A percentile compares a stretch with the other conserved stretches of the same genome.
Conservation (phyloP, 2,888 invertebrate genomes). For the Pachycephus smyrnensis region DNA sequence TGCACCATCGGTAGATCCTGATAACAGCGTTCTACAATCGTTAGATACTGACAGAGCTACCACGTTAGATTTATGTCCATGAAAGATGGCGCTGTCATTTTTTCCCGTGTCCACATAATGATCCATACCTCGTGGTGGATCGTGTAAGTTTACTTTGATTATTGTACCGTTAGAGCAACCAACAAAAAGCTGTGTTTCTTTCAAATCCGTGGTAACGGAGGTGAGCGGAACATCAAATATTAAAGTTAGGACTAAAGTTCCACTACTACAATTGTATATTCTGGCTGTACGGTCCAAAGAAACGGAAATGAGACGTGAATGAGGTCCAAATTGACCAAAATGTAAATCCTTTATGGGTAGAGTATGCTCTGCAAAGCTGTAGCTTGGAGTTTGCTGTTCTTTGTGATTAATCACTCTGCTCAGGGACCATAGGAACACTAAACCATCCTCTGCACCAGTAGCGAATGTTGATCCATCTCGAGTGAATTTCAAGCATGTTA, state of each 20-base stretch:
- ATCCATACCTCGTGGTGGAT: constrained; percentile 77
- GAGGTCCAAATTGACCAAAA: constrained; percentile 78
- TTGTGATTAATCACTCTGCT: constrained; percentile 68
- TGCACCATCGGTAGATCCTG: constrained; percentile 80
- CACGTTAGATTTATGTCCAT: constrained; percentile 78
- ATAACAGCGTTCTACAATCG: constrained; percentile 78
- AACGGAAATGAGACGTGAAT: constrained; percentile 79
- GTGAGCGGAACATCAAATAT: constrained; percentile 80
- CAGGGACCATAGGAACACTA: constrained; percentile 84
- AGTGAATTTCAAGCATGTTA: constrained; percentile 81
- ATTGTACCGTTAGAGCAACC: constrained; percentile 82
- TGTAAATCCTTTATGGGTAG: constrained; percentile 83
- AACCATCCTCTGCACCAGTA: constrained; percentile 86
- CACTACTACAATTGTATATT: constrained; percentile 81
- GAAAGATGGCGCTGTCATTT: constrained; percentile 69
- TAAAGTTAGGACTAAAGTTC: constrained; percentile 78
- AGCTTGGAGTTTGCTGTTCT: constrained; percentile 69
- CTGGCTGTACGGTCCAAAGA: constrained; percentile 87
- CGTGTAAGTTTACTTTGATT: constrained; percentile 75
- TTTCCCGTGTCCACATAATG: constrained; percentile 73
- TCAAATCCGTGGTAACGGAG: constrained; percentile 76
- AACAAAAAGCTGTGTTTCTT: constrained; percentile 80
- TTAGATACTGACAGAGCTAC: constrained; percentile 79
- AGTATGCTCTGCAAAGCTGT: constrained; percentile 84
- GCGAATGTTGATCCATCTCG: constrained; percentile 83